A percentile compares a stretch with the other conserved stretches of the same genome.
These are phyloP conservation scores for Lepeophtheirus salmonis DNA, from an alignment of 1,140 invertebrate species.

Conservation along the genomic window DNA sequence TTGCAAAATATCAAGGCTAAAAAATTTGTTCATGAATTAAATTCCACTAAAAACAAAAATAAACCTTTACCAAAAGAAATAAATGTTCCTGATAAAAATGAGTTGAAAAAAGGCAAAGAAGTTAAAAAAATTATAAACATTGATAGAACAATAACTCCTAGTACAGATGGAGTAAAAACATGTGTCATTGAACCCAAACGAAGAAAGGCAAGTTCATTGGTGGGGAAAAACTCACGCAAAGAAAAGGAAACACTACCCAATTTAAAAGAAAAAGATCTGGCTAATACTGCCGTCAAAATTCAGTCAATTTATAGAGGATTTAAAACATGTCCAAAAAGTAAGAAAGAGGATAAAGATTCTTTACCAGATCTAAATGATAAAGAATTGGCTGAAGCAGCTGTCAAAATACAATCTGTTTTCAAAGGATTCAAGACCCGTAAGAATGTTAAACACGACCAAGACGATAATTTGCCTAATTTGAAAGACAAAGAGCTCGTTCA, in stretches of 20 bases:
- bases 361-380: slow-evolving; percentile 3
- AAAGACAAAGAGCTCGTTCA: not conserved
- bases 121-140: not conserved
- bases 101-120: not conserved
- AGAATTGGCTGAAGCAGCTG: not conserved
- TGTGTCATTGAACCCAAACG: not conserved
- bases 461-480: slow-evolving; percentile 5
- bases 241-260: slow-evolving; percentile 8
- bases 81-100: not conserved
- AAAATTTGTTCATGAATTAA: not conserved
- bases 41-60: not conserved
- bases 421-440: slow-evolving; percentile 3
- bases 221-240: slow-evolving; percentile 1
- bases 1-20: not conserved
- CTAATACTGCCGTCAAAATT: slow-evolving; percentile 3
- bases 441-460: not conserved
- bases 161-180: not conserved
- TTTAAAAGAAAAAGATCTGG: not conserved
- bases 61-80: not conserved
- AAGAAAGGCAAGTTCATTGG: slow-evolving; percentile 2
- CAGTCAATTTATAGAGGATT: slow-evolving; percentile 13
- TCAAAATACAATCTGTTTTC: slow-evolving; percentile 17
- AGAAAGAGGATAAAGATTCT: slow-evolving; percentile 6
- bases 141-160: not conserved
- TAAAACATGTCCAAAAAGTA: not conserved